Conservation (phyloP, 2,113 vertebrate species). For the Irena cyanogastra region DNA sequence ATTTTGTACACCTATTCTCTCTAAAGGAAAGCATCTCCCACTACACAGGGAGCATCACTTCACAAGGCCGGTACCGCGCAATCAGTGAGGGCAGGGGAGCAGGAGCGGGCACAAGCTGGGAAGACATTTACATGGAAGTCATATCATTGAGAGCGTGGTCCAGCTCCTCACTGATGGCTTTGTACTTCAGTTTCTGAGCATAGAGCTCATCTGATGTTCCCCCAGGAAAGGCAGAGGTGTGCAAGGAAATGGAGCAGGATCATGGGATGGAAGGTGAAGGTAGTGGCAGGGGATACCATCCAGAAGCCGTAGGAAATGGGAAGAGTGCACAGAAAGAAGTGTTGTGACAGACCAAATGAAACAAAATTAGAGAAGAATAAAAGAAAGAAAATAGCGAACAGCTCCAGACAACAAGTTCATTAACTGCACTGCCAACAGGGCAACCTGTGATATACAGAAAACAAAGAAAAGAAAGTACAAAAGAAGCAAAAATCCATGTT, state of each 20-base stretch:
- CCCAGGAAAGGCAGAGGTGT: constrained; percentile 61
- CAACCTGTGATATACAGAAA: neutral
- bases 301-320: constrained; percentile 59
- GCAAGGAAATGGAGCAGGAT: constrained; percentile 57
- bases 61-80: neutral
- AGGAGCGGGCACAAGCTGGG: constrained; percentile 49
- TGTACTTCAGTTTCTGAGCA: constrained; percentile 99
- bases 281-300: constrained; percentile 47
- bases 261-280: constrained; percentile 43
- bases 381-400: neutral
- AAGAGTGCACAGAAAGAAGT: constrained; percentile 43
- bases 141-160: constrained; percentile 99
- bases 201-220: constrained; percentile 91
- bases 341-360: constrained; percentile 47
- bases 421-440: neutral
- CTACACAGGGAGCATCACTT: neutral
- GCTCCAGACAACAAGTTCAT: neutral
- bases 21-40: neutral
- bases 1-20: constrained; percentile 20
- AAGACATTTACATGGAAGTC: constrained; percentile 97
- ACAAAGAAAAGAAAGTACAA: neutral
- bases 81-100: constrained; percentile 40
- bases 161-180: constrained; percentile 99
- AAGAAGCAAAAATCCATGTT: neutral
- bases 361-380: constrained; percentile 34